These are phyloP conservation scores for Tiaroga cobitis DNA, from an alignment of 2,797 vertebrate genomes.

Conservation along the genomic window DNA sequence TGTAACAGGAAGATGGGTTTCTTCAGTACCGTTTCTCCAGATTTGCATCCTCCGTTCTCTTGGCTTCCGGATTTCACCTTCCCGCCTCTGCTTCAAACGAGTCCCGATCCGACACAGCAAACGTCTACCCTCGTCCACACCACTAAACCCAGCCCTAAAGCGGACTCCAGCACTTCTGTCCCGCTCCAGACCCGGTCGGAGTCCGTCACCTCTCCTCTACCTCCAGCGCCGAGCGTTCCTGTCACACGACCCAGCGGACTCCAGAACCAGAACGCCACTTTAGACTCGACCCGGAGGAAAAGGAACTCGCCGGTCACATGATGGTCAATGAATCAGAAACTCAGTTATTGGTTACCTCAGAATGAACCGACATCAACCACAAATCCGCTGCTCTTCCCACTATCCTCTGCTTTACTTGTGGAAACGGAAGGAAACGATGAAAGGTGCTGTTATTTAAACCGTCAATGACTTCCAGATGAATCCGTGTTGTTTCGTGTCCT, in stretches of 20 bases:
- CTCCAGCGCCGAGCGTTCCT: slow-evolving; percentile 63
- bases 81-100: slow-evolving; percentile 29
- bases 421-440: background rate
- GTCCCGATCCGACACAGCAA: background rate
- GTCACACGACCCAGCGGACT: slow-evolving; percentile 64
- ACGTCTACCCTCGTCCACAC: slow-evolving; percentile 51
- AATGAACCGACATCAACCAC: slow-evolving; percentile 41
- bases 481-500: slow-evolving; percentile 75
- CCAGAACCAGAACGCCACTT: slow-evolving; percentile 73
- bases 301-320: slow-evolving; percentile 77
- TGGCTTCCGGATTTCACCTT: slow-evolving; percentile 53
- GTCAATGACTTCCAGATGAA: slow-evolving; percentile 10
- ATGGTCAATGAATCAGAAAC: slow-evolving; percentile 59
- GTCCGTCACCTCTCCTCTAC: slow-evolving; percentile 69
- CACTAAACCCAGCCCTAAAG: slow-evolving; percentile 53
- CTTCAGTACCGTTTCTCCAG: slow-evolving; percentile 44
- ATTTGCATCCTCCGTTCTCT: slow-evolving; percentile 5
- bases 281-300: slow-evolving; percentile 73
- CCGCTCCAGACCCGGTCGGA: slow-evolving; percentile 64
- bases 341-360: slow-evolving; percentile 77
- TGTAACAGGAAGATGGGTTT: slow-evolving; percentile 82
- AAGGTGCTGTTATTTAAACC: slow-evolving; percentile 4
- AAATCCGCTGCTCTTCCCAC: slow-evolving; percentile 62
- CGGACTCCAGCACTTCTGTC: slow-evolving; percentile 45
- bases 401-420: slow-evolving; percentile 63